phyloP scores from a whole-genome alignment of 2,888 invertebrate species.

The Ischnus inquisitorius region DNA sequence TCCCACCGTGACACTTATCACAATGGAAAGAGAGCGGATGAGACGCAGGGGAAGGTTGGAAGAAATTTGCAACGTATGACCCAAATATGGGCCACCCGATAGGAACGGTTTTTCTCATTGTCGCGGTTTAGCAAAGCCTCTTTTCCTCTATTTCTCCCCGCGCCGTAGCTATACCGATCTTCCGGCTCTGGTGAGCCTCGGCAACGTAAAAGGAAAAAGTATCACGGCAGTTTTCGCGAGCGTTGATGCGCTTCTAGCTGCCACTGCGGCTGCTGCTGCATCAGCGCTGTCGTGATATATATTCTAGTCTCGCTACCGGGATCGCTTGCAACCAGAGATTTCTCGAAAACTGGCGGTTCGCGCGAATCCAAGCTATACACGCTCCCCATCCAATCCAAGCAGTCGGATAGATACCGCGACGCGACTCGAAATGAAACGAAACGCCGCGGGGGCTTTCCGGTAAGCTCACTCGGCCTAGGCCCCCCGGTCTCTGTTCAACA shows the following conservation, averaged over 20 bases:
- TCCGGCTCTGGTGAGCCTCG: slow-evolving; percentile 33
- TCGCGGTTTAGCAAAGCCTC: slow-evolving; percentile 56
- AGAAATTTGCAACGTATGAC: slow-evolving; percentile 64
- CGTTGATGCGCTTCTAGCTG: slow-evolving; percentile 18
- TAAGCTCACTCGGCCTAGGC: slow-evolving; percentile 62
- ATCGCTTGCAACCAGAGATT: slow-evolving; percentile 43
- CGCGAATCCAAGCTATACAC: slow-evolving; percentile 42
- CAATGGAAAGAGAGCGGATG: slow-evolving; percentile 60
- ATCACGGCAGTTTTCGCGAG: slow-evolving; percentile 50
- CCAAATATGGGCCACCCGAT: slow-evolving; percentile 63
- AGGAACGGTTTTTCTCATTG: slow-evolving; percentile 61
- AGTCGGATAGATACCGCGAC: slow-evolving; percentile 66
- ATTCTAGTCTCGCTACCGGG: slow-evolving; percentile 16
- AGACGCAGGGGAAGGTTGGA: slow-evolving; percentile 26
- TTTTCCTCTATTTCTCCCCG: neutral
- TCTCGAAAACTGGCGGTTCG: slow-evolving; percentile 28
- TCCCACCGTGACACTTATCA: slow-evolving; percentile 71
- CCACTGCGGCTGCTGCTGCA: slow-evolving; percentile 41
- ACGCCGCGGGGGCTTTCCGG: slow-evolving; percentile 75
- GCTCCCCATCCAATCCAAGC: slow-evolving; percentile 45
- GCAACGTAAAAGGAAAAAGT: slow-evolving; percentile 46
- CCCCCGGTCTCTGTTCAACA: slow-evolving; percentile 74
- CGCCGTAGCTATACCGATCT: slow-evolving; percentile 49
- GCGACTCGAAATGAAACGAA: slow-evolving; percentile 83
- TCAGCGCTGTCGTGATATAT: slow-evolving; percentile 48